phyloP scores from a whole-genome alignment of 1,140 invertebrate species.

The Aphis craccivora region DNA sequence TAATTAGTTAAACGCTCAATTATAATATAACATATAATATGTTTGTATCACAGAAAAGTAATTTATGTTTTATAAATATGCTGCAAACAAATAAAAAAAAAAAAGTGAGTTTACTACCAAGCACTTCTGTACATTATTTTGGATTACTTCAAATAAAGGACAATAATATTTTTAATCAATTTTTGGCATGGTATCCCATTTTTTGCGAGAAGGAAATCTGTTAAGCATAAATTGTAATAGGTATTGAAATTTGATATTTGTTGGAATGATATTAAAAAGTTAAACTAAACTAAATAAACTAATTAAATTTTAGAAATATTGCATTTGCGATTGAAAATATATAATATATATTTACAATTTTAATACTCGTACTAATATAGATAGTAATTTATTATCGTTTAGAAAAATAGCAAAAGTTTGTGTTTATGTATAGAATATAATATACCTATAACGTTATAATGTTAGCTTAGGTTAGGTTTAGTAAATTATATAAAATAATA shows the following conservation, averaged over 20 bases:
- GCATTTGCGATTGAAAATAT: neutral
- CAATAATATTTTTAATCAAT: neutral
- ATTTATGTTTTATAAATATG: neutral
- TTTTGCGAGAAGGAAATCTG: neutral
- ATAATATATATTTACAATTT: too few species aligned
- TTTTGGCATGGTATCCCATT: neutral
- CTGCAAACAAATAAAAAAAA: neutral
- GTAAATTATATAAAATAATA: neutral
- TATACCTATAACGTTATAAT: neutral
- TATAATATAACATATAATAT: too few species aligned
- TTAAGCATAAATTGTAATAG: neutral
- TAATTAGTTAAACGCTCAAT: neutral
- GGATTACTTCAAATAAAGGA: neutral
- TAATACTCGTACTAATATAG: too few species aligned
- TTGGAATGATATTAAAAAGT: neutral
- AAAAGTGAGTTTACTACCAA: neutral
- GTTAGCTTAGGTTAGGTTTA: neutral
- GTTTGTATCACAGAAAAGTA: neutral
- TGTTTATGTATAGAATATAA: neutral
- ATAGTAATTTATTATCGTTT: neutral
- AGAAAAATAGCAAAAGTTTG: neutral
- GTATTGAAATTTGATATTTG: too few species aligned
- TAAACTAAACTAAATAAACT: too few species aligned
- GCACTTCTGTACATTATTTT: neutral
- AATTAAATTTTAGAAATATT: neutral